phyloP scores from a whole-genome alignment of 92 coral and sea anemone genomes.

The Pocillopora grandis region DNA sequence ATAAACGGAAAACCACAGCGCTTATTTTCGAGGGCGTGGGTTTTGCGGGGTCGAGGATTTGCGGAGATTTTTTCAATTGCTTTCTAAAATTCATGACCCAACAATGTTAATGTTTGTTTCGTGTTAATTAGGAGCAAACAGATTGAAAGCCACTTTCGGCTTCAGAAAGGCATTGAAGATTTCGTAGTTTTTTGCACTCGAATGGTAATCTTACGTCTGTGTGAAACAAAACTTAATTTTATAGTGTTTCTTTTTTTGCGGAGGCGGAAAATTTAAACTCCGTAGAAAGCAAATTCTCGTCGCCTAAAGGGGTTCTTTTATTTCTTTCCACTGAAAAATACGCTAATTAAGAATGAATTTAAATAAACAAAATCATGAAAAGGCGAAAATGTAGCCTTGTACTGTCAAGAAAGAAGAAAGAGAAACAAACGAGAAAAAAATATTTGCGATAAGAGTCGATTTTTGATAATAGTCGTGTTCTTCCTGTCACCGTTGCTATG shows the following conservation, averaged over 20 bases:
- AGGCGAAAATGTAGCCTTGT: background rate
- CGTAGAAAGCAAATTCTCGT: constrained; percentile 13
- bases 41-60: constrained; percentile 2
- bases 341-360: constrained; percentile 3
- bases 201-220: background rate
- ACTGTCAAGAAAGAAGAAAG: background rate
- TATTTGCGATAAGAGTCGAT: background rate
- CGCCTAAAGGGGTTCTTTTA: background rate
- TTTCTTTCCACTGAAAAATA: background rate
- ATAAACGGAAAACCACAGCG: background rate
- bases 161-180: background rate
- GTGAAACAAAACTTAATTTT: background rate
- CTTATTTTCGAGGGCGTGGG: background rate
- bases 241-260: background rate
- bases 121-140: background rate
- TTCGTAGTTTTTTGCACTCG: background rate
- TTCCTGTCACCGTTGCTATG: constrained; percentile 29
- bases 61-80: constrained; percentile 21
- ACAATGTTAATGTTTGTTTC: constrained; percentile 8
- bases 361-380: background rate
- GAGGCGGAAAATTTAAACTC: constrained; percentile 5
- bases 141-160: background rate
- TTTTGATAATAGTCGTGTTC: background rate
- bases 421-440: background rate
- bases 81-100: constrained; percentile 17